phyloP scores from a whole-genome alignment of 2,113 vertebrate genomes.

The Ranitomeya variabilis region DNA sequence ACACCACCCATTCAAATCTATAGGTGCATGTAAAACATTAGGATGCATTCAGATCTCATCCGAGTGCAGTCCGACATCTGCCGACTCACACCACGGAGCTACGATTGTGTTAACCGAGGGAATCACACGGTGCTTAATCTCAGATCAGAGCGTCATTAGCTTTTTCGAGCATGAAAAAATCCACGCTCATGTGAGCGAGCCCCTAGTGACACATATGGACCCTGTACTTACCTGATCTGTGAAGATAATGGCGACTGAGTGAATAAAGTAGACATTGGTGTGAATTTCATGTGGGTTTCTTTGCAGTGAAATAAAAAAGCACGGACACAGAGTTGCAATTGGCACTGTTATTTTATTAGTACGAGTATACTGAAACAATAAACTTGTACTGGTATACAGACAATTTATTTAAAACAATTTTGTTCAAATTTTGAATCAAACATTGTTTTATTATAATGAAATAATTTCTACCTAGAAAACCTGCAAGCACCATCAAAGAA shows the following conservation, averaged over 20 bases:
- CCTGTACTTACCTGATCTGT: constrained; percentile 20
- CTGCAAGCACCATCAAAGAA: constrained; percentile 98
- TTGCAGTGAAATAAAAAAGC: constrained; percentile 38
- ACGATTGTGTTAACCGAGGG: too few species aligned
- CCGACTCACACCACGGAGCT: too few species aligned
- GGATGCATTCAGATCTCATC: too few species aligned
- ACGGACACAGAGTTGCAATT: constrained; percentile 72
- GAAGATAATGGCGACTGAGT: background rate
- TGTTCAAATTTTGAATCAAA: constrained; percentile 97
- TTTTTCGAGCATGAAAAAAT: too few species aligned
- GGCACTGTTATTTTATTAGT: constrained; percentile 98
- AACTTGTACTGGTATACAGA: constrained; percentile 95
- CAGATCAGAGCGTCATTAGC: too few species aligned
- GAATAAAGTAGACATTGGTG: constrained; percentile 7
- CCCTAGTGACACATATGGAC: background rate
- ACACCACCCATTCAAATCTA: too few species aligned
- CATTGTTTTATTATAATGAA: constrained; percentile 96
- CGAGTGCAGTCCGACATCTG: too few species aligned
- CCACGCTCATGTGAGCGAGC: too few species aligned
- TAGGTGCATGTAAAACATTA: too few species aligned
- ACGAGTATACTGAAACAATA: constrained; percentile 87
- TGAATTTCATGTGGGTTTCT: background rate
- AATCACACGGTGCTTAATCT: too few species aligned
- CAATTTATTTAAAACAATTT: constrained; percentile 97
- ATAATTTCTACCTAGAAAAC: constrained; percentile 98